These are phyloP conservation scores for Serilophus lunatus DNA, from an alignment of 2,113 vertebrate genomes.

Conservation along the genomic window DNA sequence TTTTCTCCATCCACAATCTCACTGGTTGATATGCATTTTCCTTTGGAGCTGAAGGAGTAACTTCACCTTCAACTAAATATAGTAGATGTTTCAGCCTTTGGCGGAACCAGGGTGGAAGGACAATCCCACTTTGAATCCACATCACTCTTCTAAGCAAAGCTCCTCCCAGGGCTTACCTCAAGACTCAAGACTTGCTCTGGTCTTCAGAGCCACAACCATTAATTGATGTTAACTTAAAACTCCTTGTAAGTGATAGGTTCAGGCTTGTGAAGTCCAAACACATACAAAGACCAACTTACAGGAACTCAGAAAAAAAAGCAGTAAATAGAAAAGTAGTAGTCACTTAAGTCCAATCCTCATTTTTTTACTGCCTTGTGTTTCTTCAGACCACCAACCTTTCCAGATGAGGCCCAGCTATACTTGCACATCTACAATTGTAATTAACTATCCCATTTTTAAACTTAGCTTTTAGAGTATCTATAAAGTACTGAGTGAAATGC, in stretches of 20 bases:
- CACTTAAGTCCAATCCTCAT: not conserved
- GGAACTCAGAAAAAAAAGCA: not conserved
- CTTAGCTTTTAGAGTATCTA: not conserved
- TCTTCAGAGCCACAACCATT: not conserved
- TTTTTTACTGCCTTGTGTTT: not conserved
- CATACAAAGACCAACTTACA: not conserved
- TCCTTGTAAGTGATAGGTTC: not conserved
- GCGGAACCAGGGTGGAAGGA: not conserved
- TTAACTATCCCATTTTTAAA: not conserved
- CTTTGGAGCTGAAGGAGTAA: not conserved
- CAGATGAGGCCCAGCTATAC: accelerated
- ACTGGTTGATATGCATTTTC: not conserved
- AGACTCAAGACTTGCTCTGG: not conserved
- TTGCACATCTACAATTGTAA: not conserved
- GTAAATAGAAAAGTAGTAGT: not conserved
- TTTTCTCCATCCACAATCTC: not conserved
- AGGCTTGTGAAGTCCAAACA: not conserved
- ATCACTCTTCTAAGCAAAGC: not conserved
- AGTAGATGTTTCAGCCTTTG: not conserved
- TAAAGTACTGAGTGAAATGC: not conserved
- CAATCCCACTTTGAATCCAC: not conserved
- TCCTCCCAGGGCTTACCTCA: not conserved
- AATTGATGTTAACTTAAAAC: not conserved
- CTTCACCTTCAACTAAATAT: not conserved
- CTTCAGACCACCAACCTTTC: not conserved